Evolutionary conservation across 2,797 vertebrate species (phyloP).

Genomic region (Bovichtus variegatus): DNA sequence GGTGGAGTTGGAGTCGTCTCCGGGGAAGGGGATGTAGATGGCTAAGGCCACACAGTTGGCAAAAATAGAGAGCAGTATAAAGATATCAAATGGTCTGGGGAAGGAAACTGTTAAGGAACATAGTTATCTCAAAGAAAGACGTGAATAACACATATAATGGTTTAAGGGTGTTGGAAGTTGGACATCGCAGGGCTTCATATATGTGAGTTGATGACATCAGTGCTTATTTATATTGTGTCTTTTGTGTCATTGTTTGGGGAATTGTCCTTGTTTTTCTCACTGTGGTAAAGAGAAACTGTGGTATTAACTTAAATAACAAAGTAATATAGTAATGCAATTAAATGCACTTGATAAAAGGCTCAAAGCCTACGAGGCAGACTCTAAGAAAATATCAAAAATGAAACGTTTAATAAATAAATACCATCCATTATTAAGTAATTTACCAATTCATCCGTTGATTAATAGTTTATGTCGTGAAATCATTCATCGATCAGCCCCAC

Average conservation of each 20-base stretch:
- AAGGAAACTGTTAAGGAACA: constrained; percentile 86
- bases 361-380: not conserved
- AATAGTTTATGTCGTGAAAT: constrained; percentile 1
- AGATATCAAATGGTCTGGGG: constrained; percentile 99
- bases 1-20: constrained; percentile 99
- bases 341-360: not conserved
- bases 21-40: constrained; percentile 99
- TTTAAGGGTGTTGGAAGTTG: not conserved
- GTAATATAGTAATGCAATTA: not conserved
- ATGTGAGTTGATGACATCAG: not conserved
- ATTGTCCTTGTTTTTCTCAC: not conserved
- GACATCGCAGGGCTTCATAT: not conserved
- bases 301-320: not conserved
- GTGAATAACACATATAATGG: not conserved
- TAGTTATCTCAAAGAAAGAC: not conserved
- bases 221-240: not conserved
- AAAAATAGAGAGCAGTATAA: constrained; percentile 99
- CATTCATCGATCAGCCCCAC: not conserved
- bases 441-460: not conserved
- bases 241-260: not conserved
- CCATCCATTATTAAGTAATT: not conserved
- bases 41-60: constrained; percentile 99
- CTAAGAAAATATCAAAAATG: not conserved
- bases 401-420: too few relatives aligned
- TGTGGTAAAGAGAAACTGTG: not conserved